phyloP scores from a whole-genome alignment of 2,113 vertebrate genomes.

The Glaucomys volans region DNA sequence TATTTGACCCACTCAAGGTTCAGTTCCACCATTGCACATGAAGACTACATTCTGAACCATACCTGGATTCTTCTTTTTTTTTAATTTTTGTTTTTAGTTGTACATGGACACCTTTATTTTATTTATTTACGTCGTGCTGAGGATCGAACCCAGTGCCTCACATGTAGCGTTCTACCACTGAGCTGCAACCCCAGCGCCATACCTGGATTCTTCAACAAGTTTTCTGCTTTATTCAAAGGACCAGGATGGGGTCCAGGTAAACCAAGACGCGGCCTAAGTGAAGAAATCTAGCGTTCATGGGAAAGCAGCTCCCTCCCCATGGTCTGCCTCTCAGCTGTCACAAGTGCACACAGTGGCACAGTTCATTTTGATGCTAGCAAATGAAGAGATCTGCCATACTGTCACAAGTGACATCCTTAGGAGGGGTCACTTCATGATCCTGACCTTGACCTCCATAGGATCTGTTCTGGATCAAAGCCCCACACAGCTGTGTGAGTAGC shows the following conservation, averaged over 20 bases:
- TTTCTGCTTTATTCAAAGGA: constrained; percentile 91
- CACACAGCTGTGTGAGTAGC: neutral
- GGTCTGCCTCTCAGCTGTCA: neutral
- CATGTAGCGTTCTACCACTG: too few species aligned
- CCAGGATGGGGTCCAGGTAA: constrained; percentile 95
- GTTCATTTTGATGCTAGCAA: too few species aligned
- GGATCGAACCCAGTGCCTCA: too few species aligned
- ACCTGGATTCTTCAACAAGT: constrained; percentile 89
- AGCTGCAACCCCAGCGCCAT: neutral
- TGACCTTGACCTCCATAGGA: too few species aligned
- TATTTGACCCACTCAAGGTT: neutral
- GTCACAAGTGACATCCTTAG: too few species aligned
- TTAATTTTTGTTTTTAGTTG: too few species aligned
- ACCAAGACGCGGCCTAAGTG: constrained; percentile 91
- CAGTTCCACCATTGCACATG: constrained; percentile 87
- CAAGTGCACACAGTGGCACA: neutral
- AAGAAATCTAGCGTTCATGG: constrained; percentile 81
- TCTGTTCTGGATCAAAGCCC: neutral
- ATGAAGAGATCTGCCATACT: too few species aligned
- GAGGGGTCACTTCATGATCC: too few species aligned
- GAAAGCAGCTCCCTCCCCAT: accelerated
- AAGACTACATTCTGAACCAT: constrained; percentile 88
- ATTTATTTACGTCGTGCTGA: too few species aligned
- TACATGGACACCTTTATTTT: too few species aligned
- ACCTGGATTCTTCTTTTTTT: constrained; percentile 83